phyloP scores from a whole-genome alignment of 2,113 vertebrate genomes.

The Herpailurus yagouaroundi region DNA sequence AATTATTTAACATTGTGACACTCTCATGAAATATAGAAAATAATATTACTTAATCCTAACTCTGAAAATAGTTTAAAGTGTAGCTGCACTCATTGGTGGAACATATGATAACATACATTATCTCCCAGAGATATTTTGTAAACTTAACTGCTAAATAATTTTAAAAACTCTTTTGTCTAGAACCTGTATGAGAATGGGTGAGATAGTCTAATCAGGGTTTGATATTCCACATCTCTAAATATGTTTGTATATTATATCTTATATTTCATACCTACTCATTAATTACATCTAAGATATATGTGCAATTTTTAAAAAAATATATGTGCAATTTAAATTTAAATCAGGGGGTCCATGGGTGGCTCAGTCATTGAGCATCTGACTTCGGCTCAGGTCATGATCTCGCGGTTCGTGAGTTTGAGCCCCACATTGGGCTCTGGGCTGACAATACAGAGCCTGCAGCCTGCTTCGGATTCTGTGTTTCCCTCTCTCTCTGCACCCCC shows the following conservation, averaged over 20 bases:
- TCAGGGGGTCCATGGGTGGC: not conserved
- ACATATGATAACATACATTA: not conserved
- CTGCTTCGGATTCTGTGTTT: too few species aligned
- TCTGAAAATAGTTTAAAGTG: constrained; percentile 43
- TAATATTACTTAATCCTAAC: not conserved
- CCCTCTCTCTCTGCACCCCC: too few species aligned
- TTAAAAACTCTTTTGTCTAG: constrained; percentile 1
- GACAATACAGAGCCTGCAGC: too few species aligned
- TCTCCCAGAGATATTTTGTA: constrained; percentile 38
- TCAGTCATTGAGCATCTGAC: too few species aligned
- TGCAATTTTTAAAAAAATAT: not conserved
- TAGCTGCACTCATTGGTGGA: constrained; percentile 17
- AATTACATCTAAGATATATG: not conserved
- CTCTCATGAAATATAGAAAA: not conserved
- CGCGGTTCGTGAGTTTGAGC: too few species aligned
- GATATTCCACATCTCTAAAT: constrained; percentile 1
- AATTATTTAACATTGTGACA: constrained; percentile 26
- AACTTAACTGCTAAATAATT: constrained; percentile 5
- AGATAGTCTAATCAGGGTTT: not conserved
- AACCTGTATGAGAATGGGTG: not conserved
- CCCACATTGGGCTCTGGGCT: too few species aligned
- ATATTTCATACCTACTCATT: not conserved
- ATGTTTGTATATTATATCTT: constrained; percentile 14
- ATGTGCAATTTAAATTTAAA: constrained; percentile 44
- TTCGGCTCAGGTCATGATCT: too few species aligned